Percentiles rank a stretch among this genome's conserved stretches.
These are phyloP conservation scores for Brachionus koreanus DNA, from an alignment of 1,140 invertebrate species.

Conservation along the genomic window DNA sequence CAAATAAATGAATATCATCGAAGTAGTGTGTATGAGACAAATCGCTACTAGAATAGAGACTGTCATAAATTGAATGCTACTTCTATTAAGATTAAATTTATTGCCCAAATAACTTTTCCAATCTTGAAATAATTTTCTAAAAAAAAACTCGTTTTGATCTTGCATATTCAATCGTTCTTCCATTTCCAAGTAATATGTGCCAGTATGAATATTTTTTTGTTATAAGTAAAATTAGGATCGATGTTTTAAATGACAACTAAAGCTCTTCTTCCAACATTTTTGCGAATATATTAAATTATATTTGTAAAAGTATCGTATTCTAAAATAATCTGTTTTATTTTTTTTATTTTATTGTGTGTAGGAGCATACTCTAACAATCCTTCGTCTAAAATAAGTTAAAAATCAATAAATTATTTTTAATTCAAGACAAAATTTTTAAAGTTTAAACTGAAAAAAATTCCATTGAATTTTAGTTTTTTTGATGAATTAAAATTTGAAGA, in stretches of 20 bases:
- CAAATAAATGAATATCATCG: background rate
- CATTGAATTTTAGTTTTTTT: background rate
- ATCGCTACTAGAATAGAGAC: background rate
- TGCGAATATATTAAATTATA: background rate
- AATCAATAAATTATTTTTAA: background rate
- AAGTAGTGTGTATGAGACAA: background rate
- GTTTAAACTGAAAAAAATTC: too few relatives aligned
- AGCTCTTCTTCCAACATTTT: background rate
- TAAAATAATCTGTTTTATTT: background rate
- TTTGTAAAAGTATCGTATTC: background rate
- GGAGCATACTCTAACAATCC: background rate
- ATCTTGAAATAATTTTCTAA: background rate
- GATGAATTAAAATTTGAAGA: background rate
- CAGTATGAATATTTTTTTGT: background rate
- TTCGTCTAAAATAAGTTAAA: background rate
- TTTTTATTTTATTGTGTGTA: background rate
- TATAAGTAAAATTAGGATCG: background rate
- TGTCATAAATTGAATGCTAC: background rate
- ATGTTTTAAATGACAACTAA: background rate
- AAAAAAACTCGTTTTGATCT: background rate
- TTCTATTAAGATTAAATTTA: background rate
- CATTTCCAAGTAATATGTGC: background rate
- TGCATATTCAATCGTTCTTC: background rate
- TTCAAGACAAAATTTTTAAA: background rate
- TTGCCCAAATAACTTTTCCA: background rate